Evolutionary conservation across 2,113 vertebrate genomes (phyloP).

Genomic region (Corythornis vintsioides): DNA sequence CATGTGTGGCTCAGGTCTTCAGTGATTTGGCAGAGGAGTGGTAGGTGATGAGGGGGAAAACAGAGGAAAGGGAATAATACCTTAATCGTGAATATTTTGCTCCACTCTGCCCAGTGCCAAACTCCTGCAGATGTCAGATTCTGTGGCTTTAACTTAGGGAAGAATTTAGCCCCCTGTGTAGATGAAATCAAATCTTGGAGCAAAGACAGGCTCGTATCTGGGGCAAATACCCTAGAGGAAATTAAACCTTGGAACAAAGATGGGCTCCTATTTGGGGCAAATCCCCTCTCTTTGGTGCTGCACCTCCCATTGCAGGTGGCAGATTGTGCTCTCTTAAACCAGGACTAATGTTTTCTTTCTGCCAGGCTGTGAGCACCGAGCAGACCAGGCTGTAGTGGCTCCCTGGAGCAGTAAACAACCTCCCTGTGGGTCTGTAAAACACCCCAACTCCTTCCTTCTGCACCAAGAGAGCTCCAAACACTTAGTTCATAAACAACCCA

Average conservation of each 20-base stretch:
- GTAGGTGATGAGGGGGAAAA: background rate
- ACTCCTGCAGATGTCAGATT: background rate
- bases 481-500: constrained; percentile 55
- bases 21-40: background rate
- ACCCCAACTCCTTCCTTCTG: constrained; percentile 42
- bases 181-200: background rate
- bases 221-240: background rate
- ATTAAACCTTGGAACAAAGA: background rate
- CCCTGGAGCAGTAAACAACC: constrained; percentile 25
- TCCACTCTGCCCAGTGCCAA: background rate
- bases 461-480: constrained; percentile 11
- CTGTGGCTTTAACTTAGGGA: background rate
- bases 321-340: background rate
- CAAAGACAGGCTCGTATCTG: background rate
- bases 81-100: background rate
- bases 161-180: background rate
- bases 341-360: constrained; percentile 28
- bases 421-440: constrained; percentile 49
- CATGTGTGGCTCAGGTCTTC: background rate
- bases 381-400: constrained; percentile 43
- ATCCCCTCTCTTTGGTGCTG: background rate
- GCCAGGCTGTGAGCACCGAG: constrained; percentile 3
- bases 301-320: background rate
- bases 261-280: background rate
- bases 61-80: background rate